phyloP scores from a whole-genome alignment of 2,888 invertebrate species.

The Protodeltote pygarga region DNA sequence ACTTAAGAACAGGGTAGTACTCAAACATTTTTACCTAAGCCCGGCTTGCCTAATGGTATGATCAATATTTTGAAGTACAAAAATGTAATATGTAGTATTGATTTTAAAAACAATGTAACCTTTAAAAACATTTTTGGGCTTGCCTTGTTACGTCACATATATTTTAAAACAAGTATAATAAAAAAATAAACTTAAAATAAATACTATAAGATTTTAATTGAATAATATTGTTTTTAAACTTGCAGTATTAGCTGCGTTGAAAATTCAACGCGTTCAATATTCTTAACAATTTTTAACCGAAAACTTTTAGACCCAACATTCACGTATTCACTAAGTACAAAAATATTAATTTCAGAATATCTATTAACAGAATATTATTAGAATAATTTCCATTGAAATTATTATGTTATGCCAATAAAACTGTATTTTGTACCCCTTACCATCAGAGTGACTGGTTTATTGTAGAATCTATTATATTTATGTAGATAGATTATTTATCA shows the following conservation, averaged over 20 bases:
- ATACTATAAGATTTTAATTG: too few relatives aligned
- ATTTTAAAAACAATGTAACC: too few relatives aligned
- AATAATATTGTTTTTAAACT: slow-evolving; percentile 32
- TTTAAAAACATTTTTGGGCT: too few relatives aligned
- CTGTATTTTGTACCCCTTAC: slow-evolving; percentile 79
- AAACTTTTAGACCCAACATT: slow-evolving; percentile 54
- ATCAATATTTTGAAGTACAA: too few relatives aligned
- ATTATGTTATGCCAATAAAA: slow-evolving; percentile 75
- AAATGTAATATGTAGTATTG: too few relatives aligned
- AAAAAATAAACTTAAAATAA: too few relatives aligned
- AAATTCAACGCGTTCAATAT: slow-evolving; percentile 14
- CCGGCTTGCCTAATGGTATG: too few relatives aligned
- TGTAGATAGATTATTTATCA: slow-evolving; percentile 45
- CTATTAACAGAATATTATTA: slow-evolving; percentile 62
- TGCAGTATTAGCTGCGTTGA: slow-evolving; percentile 24
- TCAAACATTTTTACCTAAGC: too few relatives aligned
- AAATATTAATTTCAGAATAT: slow-evolving; percentile 83
- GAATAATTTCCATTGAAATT: slow-evolving; percentile 62
- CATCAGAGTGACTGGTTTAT: slow-evolving; percentile 84
- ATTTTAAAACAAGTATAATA: too few relatives aligned
- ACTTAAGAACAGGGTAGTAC: too few relatives aligned
- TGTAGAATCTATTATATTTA: slow-evolving; percentile 54
- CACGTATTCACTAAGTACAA: slow-evolving; percentile 82
- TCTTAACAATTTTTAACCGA: slow-evolving; percentile 40
- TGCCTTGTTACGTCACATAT: too few relatives aligned